Evolutionary conservation across 2,113 vertebrate genomes (phyloP).

Genomic region (Cynopterus brachyotis): DNA sequence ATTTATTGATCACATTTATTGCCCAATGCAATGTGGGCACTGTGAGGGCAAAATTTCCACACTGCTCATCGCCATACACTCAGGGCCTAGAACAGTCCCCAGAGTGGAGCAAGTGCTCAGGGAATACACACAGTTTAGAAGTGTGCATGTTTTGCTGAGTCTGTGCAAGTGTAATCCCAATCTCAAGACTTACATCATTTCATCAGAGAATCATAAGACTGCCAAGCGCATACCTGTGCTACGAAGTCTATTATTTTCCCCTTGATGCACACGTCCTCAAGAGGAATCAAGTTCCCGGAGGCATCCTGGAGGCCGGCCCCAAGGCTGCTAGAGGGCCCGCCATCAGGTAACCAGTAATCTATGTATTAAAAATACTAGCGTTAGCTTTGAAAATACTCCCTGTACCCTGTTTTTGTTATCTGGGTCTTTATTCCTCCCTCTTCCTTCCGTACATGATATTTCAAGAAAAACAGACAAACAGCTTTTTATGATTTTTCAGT

Average conservation of each 20-base stretch:
- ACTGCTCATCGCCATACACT: not conserved
- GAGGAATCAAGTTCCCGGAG: conserved; percentile 84
- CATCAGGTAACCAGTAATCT: conserved; percentile 71
- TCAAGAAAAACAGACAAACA: not conserved
- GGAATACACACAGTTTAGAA: not conserved
- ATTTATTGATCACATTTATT: not conserved
- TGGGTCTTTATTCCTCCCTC: not conserved
- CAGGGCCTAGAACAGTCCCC: not conserved
- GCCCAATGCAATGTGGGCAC: not conserved
- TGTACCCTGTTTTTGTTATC: not conserved
- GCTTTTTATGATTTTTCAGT: not conserved
- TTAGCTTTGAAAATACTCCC: not conserved
- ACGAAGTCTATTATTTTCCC: conserved; percentile 89
- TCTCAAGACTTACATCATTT: not conserved
- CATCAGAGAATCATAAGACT: not conserved
- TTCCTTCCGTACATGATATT: not conserved
- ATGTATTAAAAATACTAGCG: not conserved
- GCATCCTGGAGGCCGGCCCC: conserved; percentile 85
- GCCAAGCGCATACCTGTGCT: conserved; percentile 84
- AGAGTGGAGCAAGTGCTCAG: not conserved
- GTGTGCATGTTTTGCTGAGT: not conserved
- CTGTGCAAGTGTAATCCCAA: not conserved
- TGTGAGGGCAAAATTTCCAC: not conserved
- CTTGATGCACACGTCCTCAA: conserved; percentile 87
- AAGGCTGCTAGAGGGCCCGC: conserved; percentile 69